These are phyloP conservation scores for Calameuta filiformis DNA, from an alignment of 2,888 invertebrate species.

Conservation along the genomic window DNA sequence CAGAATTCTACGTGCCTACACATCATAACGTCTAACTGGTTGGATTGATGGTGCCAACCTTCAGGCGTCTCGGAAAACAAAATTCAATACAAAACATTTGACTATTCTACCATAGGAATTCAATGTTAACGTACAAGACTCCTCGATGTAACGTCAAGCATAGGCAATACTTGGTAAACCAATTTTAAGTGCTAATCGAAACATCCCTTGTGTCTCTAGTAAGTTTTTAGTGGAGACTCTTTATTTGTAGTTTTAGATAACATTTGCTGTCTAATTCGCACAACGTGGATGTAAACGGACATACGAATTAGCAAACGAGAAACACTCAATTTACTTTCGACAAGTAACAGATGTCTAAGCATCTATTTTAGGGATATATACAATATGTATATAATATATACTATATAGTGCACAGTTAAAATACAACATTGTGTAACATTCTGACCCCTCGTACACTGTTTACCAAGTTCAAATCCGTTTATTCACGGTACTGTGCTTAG, in stretches of 20 bases:
- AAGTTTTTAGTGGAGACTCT: background rate
- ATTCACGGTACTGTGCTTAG: background rate
- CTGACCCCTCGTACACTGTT: background rate
- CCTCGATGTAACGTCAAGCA: background rate
- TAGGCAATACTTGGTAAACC: background rate
- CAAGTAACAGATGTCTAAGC: background rate
- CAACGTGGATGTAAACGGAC: background rate
- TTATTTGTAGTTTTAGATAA: background rate
- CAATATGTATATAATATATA: background rate
- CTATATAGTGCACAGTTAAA: background rate
- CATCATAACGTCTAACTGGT: background rate
- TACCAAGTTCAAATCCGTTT: background rate
- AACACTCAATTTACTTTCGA: background rate
- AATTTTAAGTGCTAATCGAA: background rate
- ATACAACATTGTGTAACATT: background rate
- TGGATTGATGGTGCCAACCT: background rate
- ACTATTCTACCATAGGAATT: background rate
- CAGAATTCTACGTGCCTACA: background rate
- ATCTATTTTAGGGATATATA: background rate
- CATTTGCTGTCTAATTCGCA: background rate
- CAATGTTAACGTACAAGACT: background rate
- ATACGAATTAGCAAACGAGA: background rate
- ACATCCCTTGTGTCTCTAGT: background rate
- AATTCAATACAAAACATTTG: background rate
- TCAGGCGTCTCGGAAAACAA: background rate